Evolutionary conservation across 2,797 vertebrate genomes (phyloP), one percentile per base, ranked within the genome.

Genomic region (Buceros bicornis): DNA sequence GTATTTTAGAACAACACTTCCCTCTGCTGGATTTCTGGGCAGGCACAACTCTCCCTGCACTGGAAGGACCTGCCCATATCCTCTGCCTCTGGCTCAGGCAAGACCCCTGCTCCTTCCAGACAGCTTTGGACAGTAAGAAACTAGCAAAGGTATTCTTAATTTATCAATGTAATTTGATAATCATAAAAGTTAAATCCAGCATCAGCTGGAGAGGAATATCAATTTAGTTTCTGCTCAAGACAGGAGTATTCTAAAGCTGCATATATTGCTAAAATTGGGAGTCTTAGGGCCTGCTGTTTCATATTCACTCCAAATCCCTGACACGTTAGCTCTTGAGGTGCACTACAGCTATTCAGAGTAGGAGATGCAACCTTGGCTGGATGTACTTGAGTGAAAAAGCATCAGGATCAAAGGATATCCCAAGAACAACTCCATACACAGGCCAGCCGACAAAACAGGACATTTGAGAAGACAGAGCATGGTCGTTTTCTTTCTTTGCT

Each of bases 11-110:
- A 4, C 93, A 95, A 90, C 45, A 35, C 54, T 80, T 83, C 95
- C 96, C 96, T 95, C 96, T 96, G 91, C 93, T 72, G 96, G 95
- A 72, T 62, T 21, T 8, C 13, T 2, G 57, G 37, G 57, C 81
- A 51, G 47, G 3, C 58, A 64, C 93, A 82, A 50, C 70, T 53
- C 73, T 42, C 66, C 31, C 54, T 5, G 54, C 6, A 8, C 54
- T 4, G 57, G 4, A 64, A 37, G 7, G 33, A 74, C 21, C 57
- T 8, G 48, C 50, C 7, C 57, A 13, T 12, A 15, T 5, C 14
- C 57, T 43, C 56, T 25, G 29, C 37, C 62, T 28, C 18, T 21
- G 15, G 28, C 57, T 58, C 22, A 6, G 33, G n/a, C 47, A 37
- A 42, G 28, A 57, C 4, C 13, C 6, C 47, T 40, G 60, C 61